These are phyloP conservation scores for Callyntrura sp. DNA, from an alignment of 2,888 invertebrate species.

Conservation along the genomic window DNA sequence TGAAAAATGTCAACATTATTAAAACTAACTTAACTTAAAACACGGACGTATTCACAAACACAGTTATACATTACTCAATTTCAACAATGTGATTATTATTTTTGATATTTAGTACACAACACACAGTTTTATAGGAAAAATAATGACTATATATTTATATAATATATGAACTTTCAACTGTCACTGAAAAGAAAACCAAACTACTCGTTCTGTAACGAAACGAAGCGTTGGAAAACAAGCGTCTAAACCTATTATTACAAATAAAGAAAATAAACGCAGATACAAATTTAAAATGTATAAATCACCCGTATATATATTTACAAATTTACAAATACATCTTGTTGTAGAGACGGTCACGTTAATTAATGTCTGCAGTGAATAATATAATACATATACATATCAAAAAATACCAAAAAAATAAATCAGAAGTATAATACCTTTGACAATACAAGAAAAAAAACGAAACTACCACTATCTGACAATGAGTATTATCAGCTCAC, in stretches of 20 bases:
- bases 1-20: background rate
- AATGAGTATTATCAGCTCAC: slow-evolving; percentile 39
- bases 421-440: background rate
- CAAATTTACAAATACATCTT: slow-evolving; percentile 35
- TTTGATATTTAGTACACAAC: slow-evolving; percentile 59
- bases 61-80: slow-evolving; percentile 30
- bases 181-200: slow-evolving; percentile 21
- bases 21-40: slow-evolving; percentile 16
- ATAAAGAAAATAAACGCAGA: slow-evolving; percentile 37
- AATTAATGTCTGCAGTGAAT: slow-evolving; percentile 32
- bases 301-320: slow-evolving; percentile 48
- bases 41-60: slow-evolving; percentile 50
- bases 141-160: slow-evolving; percentile 26
- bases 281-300: background rate
- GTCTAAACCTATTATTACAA: slow-evolving; percentile 19
- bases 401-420: slow-evolving; percentile 37
- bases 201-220: slow-evolving; percentile 17
- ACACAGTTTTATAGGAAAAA: slow-evolving; percentile 53
- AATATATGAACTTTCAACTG: slow-evolving; percentile 23
- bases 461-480: slow-evolving; percentile 46
- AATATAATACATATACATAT: slow-evolving; percentile 32
- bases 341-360: background rate
- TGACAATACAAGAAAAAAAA: slow-evolving; percentile 47
- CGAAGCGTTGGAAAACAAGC: slow-evolving; percentile 51
- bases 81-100: slow-evolving; percentile 35